phyloP scores from a whole-genome alignment of 2,888 invertebrate species.

The Lacanobia oleracea region DNA sequence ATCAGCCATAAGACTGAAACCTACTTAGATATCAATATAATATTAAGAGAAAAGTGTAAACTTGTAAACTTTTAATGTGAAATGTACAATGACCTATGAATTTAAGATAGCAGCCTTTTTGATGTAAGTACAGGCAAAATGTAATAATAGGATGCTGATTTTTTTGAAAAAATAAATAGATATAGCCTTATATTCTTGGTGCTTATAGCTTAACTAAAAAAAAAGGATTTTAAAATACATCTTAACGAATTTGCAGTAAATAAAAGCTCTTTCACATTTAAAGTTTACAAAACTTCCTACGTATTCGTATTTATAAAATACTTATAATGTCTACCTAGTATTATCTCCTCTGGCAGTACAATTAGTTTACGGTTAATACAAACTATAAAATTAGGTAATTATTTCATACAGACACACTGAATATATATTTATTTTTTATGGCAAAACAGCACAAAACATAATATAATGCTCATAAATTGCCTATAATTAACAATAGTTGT shows the following conservation, averaged over 20 bases:
- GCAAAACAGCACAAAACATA: constrained; percentile 65
- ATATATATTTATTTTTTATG: constrained; percentile 59
- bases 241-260: constrained; percentile 2
- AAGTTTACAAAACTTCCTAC: constrained; percentile 46
- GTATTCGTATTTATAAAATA: constrained; percentile 45
- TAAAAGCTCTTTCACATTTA: constrained; percentile 17
- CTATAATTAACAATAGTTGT: constrained; percentile 68
- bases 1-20: constrained; percentile 27
- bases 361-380: constrained; percentile 44
- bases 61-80: constrained; percentile 49
- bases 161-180: not conserved
- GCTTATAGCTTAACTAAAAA: not conserved
- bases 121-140: not conserved
- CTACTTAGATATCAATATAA: constrained; percentile 39
- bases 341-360: constrained; percentile 52
- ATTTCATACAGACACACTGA: constrained; percentile 56
- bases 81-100: not conserved
- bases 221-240: constrained; percentile 1
- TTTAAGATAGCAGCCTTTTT: not conserved
- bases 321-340: constrained; percentile 43
- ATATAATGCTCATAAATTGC: constrained; percentile 70
- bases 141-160: not conserved
- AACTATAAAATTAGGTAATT: constrained; percentile 46
- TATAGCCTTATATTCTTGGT: not conserved
- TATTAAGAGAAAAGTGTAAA: constrained; percentile 48